A percentile compares a stretch with the other conserved stretches of the same genome.
Conservation (phyloP, 2,797 vertebrate species). For the Lutjanus campechanus region DNA sequence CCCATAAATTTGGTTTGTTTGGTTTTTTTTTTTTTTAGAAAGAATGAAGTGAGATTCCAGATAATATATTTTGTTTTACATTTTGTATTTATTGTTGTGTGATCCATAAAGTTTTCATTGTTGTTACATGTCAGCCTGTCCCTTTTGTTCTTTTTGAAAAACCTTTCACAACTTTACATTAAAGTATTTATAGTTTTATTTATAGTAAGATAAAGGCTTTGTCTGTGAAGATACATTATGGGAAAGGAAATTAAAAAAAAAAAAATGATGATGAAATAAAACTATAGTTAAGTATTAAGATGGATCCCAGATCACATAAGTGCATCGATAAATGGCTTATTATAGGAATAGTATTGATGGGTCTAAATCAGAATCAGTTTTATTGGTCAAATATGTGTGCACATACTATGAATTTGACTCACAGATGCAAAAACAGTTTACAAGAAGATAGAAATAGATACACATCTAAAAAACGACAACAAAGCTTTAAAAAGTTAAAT, state of each 20-base stretch:
- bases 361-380: too few relatives aligned
- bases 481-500: background rate
- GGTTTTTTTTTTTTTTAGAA: background rate
- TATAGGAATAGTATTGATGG: too few relatives aligned
- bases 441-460: too few relatives aligned
- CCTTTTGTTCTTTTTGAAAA: background rate
- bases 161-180: background rate
- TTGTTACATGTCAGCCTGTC: background rate
- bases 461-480: background rate
- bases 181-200: background rate
- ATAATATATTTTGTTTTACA: slow-evolving; percentile 22
- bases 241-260: background rate
- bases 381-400: too few relatives aligned
- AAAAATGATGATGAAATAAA: background rate
- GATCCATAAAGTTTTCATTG: slow-evolving; percentile 41
- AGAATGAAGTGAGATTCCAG: slow-evolving; percentile 8
- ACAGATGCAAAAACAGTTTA: too few relatives aligned
- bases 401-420: too few relatives aligned
- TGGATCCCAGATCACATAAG: background rate
- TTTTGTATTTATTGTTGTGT: slow-evolving; percentile 57
- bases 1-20: background rate
- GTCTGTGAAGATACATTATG: background rate
- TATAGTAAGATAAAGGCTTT: background rate
- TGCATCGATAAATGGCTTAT: background rate
- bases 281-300: background rate